Conservation (phyloP, 2,888 invertebrate genomes). For the Xanthia togata region DNA sequence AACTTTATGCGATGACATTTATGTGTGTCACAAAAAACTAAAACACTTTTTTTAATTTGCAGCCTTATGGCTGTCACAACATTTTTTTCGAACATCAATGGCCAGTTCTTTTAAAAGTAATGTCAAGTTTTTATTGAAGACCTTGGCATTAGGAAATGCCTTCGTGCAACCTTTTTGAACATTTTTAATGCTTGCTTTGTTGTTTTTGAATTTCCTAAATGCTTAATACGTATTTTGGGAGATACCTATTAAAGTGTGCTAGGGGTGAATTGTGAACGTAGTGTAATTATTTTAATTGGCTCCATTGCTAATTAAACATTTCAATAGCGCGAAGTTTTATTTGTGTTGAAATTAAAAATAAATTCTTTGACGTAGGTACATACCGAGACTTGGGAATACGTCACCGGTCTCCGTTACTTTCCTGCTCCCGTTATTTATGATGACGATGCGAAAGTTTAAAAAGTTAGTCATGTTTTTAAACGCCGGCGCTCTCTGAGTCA, state of each 20-base stretch:
- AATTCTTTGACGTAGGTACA: neutral
- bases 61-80: constrained; percentile 53
- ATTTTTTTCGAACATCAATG: constrained; percentile 52
- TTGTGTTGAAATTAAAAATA: constrained; percentile 2
- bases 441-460: constrained; percentile 40
- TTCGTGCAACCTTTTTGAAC: constrained; percentile 54
- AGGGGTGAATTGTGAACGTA: constrained; percentile 2
- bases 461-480: constrained; percentile 59
- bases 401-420: constrained; percentile 52
- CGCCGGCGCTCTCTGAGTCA: constrained; percentile 64
- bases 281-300: constrained; percentile 23
- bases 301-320: constrained; percentile 9
- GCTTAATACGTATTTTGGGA: neutral
- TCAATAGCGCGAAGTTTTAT: neutral
- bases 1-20: constrained; percentile 47
- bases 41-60: constrained; percentile 30
- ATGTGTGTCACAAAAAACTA: constrained; percentile 53
- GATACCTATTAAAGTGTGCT: constrained; percentile 17
- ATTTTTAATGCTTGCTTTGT: constrained; percentile 39
- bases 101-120: constrained; percentile 55
- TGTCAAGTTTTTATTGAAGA: constrained; percentile 48
- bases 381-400: constrained; percentile 18
- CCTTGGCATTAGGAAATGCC: constrained; percentile 64
- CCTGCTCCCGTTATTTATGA: constrained; percentile 41
- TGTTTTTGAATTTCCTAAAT: constrained; percentile 24